These are phyloP conservation scores for Nineta flava DNA, from an alignment of 2,888 invertebrate genomes.

Conservation along the genomic window DNA sequence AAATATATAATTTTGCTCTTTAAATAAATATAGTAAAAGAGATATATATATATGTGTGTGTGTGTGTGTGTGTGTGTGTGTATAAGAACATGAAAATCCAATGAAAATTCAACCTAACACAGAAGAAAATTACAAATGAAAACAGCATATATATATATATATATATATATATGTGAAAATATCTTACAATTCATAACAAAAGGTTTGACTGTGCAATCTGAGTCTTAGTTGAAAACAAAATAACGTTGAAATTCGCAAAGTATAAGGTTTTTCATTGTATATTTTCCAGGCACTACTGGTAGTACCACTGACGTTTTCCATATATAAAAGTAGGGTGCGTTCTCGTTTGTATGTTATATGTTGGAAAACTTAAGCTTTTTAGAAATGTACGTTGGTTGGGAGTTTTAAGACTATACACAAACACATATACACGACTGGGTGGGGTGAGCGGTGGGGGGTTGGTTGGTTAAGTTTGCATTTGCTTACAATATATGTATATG, in stretches of 20 bases:
- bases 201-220: not conserved
- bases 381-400: conserved; percentile 1
- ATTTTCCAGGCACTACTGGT: conserved; percentile 1
- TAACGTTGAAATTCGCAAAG: not conserved
- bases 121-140: not conserved
- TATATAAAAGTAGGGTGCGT: not conserved
- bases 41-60: not conserved
- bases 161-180: conserved; percentile 3
- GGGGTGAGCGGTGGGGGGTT: not conserved
- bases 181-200: conserved; percentile 5
- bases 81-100: not conserved
- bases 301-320: not conserved
- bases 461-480: not conserved
- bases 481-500: no score
- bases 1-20: not conserved
- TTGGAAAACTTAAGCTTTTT: conserved; percentile 4
- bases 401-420: conserved; percentile 6
- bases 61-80: not conserved
- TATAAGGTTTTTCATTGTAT: not conserved
- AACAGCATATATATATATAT: not conserved
- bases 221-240: not conserved
- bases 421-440: not conserved
- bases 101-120: not conserved
- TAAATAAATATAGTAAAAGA: not conserved
- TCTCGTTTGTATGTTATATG: not conserved